Evolutionary conservation across 2,888 invertebrate genomes (phyloP).

Genomic region (Diachrysia chrysitis): DNA sequence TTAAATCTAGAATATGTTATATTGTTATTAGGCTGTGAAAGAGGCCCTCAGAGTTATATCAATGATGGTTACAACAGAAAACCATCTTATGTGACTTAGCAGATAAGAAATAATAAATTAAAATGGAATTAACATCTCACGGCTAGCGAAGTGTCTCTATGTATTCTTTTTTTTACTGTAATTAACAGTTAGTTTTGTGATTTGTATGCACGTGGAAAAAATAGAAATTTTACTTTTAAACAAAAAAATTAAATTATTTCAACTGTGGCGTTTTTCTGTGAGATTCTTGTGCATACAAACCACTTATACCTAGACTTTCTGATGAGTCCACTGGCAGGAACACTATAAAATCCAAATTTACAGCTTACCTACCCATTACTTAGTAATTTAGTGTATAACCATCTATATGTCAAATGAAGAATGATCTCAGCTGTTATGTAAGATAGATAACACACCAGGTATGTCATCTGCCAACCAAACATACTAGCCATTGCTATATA

Average conservation of each 20-base stretch:
- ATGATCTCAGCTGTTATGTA: neutral
- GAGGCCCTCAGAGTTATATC: slow-evolving; percentile 53
- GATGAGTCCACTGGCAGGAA: slow-evolving; percentile 56
- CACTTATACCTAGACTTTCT: slow-evolving; percentile 49
- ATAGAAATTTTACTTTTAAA: slow-evolving; percentile 18
- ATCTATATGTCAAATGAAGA: slow-evolving; percentile 2
- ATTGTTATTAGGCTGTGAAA: slow-evolving; percentile 52
- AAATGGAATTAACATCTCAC: slow-evolving; percentile 61
- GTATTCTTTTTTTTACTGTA: slow-evolving; percentile 13
- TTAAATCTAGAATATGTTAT: slow-evolving; percentile 36
- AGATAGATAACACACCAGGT: neutral
- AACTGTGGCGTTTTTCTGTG: slow-evolving; percentile 40
- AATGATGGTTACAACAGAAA: slow-evolving; percentile 60
- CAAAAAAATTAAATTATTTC: slow-evolving; percentile 29
- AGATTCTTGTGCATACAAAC: slow-evolving; percentile 69
- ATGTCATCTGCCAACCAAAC: neutral
- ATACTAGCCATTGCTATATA: neutral
- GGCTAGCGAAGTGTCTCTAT: slow-evolving; percentile 47
- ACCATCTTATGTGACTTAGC: slow-evolving; percentile 55
- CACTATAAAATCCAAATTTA: slow-evolving; percentile 27
- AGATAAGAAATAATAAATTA: slow-evolving; percentile 66
- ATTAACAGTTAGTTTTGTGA: slow-evolving; percentile 20
- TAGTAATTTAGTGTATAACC: slow-evolving; percentile 13
- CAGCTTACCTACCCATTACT: slow-evolving; percentile 1
- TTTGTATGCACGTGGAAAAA: slow-evolving; percentile 46